A percentile compares a stretch with the other conserved stretches of the same genome.
Conservation (phyloP, 2,888 invertebrate genomes). For the Epicampocera succincta region DNA sequence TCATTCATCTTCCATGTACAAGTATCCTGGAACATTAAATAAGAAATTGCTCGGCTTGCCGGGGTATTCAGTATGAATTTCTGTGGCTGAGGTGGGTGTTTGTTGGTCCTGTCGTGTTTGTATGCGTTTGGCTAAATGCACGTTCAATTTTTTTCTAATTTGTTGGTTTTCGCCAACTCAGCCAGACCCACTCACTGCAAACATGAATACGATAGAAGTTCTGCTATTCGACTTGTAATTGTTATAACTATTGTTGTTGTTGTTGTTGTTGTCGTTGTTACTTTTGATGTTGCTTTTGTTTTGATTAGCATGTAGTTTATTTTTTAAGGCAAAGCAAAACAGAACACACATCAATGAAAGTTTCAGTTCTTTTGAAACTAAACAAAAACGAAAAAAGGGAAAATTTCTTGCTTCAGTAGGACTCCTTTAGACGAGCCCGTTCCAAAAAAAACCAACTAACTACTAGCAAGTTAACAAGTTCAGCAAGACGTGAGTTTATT, state of each 20-base stretch:
- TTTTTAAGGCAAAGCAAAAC: neutral
- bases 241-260: conserved; percentile 20
- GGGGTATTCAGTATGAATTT: no score
- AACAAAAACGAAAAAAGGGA: no score
- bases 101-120: no score
- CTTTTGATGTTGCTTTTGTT: conserved; percentile 20
- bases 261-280: conserved; percentile 17
- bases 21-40: no score
- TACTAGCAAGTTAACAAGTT: neutral
- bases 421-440: neutral
- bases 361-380: neutral
- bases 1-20: neutral
- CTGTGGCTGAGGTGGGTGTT: no score
- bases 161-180: neutral
- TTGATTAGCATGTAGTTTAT: conserved; percentile 32
- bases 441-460: no score
- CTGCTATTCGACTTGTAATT: conserved; percentile 43
- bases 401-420: neutral
- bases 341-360: neutral
- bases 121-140: conserved; percentile 13
- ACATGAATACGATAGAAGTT: neutral
- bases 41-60: no score
- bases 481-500: neutral
- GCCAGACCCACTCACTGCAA: neutral
- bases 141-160: conserved; percentile 44